These are phyloP conservation scores for Bujurquina vittata DNA, from an alignment of 2,113 vertebrate genomes.

Conservation along the genomic window DNA sequence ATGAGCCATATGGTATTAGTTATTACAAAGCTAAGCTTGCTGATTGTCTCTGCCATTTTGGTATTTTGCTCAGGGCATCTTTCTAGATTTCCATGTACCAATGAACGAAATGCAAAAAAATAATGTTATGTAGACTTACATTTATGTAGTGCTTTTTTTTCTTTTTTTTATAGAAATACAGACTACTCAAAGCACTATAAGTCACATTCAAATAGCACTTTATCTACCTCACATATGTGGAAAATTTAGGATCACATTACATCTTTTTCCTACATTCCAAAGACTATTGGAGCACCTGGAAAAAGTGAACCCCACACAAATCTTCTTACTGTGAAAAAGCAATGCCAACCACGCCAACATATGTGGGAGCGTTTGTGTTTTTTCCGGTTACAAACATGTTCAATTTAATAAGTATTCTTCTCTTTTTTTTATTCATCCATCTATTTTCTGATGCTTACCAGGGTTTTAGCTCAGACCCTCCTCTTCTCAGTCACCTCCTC, in stretches of 20 bases:
- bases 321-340: too few relatives aligned
- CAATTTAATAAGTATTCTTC: background rate
- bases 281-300: background rate
- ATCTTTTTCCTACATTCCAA: background rate
- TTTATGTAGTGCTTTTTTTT: too few relatives aligned
- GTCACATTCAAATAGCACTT: background rate
- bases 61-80: too few relatives aligned
- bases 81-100: background rate
- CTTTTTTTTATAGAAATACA: too few relatives aligned
- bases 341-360: too few relatives aligned
- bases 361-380: background rate
- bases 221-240: rapidly evolving
- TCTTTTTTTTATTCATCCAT: background rate
- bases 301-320: background rate
- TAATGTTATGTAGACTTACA: background rate
- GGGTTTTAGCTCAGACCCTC: background rate
- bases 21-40: too few relatives aligned
- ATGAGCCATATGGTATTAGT: too few relatives aligned
- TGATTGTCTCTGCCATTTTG: too few relatives aligned
- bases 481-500: background rate
- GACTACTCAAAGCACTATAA: too few relatives aligned
- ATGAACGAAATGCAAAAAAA: background rate
- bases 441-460: background rate
- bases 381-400: background rate
- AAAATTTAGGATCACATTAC: background rate